These are phyloP conservation scores for Drosophila lowei DNA, from an alignment of 1,140 invertebrate species.

Conservation along the genomic window DNA sequence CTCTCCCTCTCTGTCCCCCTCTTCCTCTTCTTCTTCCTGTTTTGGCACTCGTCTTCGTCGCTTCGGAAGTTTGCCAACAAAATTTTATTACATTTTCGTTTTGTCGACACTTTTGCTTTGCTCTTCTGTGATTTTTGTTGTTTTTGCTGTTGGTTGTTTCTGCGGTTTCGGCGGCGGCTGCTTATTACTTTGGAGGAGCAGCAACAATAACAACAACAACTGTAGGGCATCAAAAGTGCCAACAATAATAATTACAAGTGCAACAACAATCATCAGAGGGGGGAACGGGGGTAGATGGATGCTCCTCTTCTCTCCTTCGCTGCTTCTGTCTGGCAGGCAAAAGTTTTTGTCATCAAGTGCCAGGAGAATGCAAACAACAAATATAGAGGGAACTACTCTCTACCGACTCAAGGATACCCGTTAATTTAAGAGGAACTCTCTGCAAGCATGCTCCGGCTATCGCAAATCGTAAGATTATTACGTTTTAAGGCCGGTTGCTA, in stretches of 20 bases:
- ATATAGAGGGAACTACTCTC: neutral
- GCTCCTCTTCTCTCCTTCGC: no score
- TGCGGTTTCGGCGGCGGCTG: slow-evolving; percentile 31
- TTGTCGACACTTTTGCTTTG: slow-evolving; percentile 69
- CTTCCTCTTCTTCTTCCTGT: neutral
- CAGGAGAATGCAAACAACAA: slow-evolving; percentile 16
- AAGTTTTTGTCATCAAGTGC: slow-evolving; percentile 56
- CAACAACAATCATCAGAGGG: slow-evolving; percentile 53
- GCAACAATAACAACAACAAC: slow-evolving; percentile 21
- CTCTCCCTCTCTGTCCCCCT: neutral
- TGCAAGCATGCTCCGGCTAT: no score
- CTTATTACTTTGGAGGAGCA: slow-evolving; percentile 60
- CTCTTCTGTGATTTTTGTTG: slow-evolving; percentile 15
- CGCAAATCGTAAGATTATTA: no score
- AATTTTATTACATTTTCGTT: slow-evolving; percentile 79
- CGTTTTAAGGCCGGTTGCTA: no score
- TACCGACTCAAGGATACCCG: no score
- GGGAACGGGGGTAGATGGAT: no score
- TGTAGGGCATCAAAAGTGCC: slow-evolving; percentile 51
- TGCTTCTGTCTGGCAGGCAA: slow-evolving; percentile 51
- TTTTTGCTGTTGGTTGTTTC: slow-evolving; percentile 29
- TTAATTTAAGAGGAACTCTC: no score
- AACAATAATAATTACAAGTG: slow-evolving; percentile 74
- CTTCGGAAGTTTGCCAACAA: slow-evolving; percentile 70
- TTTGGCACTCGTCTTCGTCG: slow-evolving; percentile 40